Percentiles rank a stretch among this genome's conserved stretches.
Evolutionary conservation across 2,797 vertebrate genomes (phyloP).

Genomic region (Philypnodon macrostomus): DNA sequence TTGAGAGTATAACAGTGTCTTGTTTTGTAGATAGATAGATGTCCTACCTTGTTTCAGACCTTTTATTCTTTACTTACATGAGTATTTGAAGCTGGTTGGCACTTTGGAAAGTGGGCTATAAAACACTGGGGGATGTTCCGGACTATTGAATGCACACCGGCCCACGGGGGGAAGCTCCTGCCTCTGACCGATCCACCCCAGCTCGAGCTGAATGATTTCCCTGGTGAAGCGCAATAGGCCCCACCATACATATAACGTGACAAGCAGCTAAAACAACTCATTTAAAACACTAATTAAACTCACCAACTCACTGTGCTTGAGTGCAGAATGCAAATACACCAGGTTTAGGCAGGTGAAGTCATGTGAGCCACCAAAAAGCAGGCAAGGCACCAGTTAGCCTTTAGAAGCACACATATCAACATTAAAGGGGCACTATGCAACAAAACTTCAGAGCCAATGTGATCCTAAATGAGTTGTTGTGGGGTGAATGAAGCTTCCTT

Average conservation of each 20-base stretch:
- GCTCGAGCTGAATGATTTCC: constrained; percentile 26
- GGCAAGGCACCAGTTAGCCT: background rate
- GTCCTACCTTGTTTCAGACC: background rate
- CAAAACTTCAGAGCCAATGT: too few relatives aligned
- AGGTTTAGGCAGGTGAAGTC: background rate
- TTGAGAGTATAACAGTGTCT: background rate
- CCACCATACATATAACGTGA: constrained; percentile 25
- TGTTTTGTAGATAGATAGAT: background rate
- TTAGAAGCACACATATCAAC: background rate
- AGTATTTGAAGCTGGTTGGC: constrained; percentile 1
- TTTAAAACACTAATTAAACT: constrained; percentile 33
- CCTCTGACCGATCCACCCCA: constrained; percentile 3
- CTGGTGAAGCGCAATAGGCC: constrained; percentile 21
- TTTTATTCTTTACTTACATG: background rate
- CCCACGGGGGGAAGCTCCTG: constrained; percentile 2
- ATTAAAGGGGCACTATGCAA: too few relatives aligned
- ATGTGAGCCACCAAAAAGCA: background rate
- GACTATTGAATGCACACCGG: constrained; percentile 4
- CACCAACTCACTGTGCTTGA: constrained; percentile 8
- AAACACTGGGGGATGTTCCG: constrained; percentile 7
- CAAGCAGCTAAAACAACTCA: constrained; percentile 23
- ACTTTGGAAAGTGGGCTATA: constrained; percentile 1
- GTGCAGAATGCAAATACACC: constrained; percentile 14
- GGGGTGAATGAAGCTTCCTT: too few relatives aligned
- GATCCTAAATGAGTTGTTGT: too few relatives aligned